Base-by-base conservation (phyloP, 2,113 vertebrate genomes). In the Hippopotamus amphibius region DNA sequence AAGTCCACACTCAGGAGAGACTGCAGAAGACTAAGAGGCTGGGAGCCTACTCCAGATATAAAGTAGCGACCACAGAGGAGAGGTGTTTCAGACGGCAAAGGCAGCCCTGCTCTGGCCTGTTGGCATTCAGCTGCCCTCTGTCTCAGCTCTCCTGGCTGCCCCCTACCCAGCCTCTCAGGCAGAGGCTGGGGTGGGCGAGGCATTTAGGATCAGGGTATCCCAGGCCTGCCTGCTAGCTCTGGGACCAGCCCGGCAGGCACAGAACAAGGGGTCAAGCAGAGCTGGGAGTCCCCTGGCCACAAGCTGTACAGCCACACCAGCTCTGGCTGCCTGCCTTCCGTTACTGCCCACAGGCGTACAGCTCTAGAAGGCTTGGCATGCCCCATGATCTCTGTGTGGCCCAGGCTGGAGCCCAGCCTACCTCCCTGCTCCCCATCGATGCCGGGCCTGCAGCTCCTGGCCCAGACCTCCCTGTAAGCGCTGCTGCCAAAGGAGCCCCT, bases 401-500 rank as follows among this genome's bases (percentile, higher is more conserved):
- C 71, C 65, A 12, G 12, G 48, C 53, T 28, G 37, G 53, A 91
- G 55, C 71, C 30, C 26, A 1, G 43, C 43, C 48, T 19, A 24
- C 55, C 71, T 71, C 69, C 68, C 48, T 89, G 66, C 46, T 76
- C 43, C 33, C 72, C 33, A 41, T n/a, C 43, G 3, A 66, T 71
- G 50, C 81, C 37, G 65, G 95, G 37, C 86, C 61, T 41, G 43
- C n/a, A 57, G 41, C 69, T 68, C 76, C 46, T 17, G 16, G 43
- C 74, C 59, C 2, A 8, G n/a, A 85, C 68, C 30, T 46, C 55
- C 76, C 90, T 71, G 37, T 55, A 69, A 90, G 90, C 92, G 79
- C 87, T 89, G 80, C 46, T 90, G 71, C 84, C 81, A 77, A 82
- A 89, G 71, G 65, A 92, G 83, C 63, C 65, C 90, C 69, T 13